Evolutionary conservation across 2,888 invertebrate species (phyloP), one percentile per base, ranked within the genome.

Genomic region (Cybosia mesomella): DNA sequence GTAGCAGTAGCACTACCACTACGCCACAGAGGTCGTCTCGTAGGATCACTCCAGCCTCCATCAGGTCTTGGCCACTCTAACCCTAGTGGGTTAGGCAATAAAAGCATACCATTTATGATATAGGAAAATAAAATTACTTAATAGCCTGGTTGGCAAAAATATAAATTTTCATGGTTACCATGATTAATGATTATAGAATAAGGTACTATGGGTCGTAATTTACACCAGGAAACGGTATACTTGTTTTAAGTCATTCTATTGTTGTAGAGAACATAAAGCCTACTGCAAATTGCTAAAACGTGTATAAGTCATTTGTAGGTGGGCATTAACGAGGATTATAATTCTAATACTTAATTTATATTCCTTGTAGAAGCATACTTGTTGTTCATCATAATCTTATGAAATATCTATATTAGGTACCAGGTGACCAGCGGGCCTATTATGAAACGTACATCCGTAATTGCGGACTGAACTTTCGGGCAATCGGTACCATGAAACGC

Each of bases 221-320:
- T 70, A 66, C 57, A 77, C 59, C 67, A 68, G 71, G 76, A 78
- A 78, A 70, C 59, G 34, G 53, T 49, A n/a, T 49, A 61, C 60
- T 24, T 60, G 32, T 53, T 28, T 13, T 49, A 49, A 32, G 64
- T 58, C n/a, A 54, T 60, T 63, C 55, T 67, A 65, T 74, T 70
- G 65, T 71, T 68, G 36, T 58, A n/a, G 59, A 58, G 36, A 58
- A 71, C 68, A 67, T 69, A 66, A 71, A 66, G 66, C 64, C 53
- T 28, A 32, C n/a, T 13, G 58, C 58, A 61, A 57, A 62, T 67
- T 58, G 62, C 62, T 24, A 57, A 61, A 61, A 54, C 61, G 53
- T 66, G 54, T 54, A 54, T 59, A 55, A 39, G 60, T 57, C 54
- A 61, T 61, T 61, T 57, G 32, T 62, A 54, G 21, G 59, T 43